Evolutionary conservation across 2,797 vertebrate species (phyloP).

Genomic region (Microhierax caerulescens): DNA sequence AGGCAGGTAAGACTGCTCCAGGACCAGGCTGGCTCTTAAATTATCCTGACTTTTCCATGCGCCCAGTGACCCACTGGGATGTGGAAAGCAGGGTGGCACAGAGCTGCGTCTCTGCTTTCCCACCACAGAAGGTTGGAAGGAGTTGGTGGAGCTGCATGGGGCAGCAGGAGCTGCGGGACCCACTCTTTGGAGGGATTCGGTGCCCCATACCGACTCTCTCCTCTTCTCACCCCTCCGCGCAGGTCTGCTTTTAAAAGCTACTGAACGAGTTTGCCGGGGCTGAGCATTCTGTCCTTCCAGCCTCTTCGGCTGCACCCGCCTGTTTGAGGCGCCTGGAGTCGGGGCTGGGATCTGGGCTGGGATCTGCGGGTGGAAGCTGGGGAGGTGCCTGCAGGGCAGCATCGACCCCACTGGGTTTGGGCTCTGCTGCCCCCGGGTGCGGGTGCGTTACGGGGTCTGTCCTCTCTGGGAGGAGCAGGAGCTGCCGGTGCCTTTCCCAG

Average conservation of each 20-base stretch:
- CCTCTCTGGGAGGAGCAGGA: accelerated
- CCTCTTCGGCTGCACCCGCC: background rate
- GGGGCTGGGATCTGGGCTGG: background rate
- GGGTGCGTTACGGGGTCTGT: background rate
- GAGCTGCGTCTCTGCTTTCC: background rate
- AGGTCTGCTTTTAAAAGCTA: slow-evolving; percentile 35
- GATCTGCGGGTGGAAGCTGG: background rate
- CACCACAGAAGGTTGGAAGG: background rate
- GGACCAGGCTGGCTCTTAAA: background rate
- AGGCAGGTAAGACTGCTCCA: background rate
- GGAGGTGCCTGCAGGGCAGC: background rate
- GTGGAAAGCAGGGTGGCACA: background rate
- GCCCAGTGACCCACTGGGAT: accelerated
- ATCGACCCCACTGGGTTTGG: background rate
- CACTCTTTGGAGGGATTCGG: background rate
- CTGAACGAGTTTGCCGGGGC: slow-evolving; percentile 45
- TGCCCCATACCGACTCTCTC: background rate
- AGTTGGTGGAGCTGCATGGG: accelerated
- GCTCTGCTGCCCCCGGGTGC: background rate
- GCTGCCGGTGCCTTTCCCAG: background rate
- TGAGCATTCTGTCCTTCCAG: slow-evolving; percentile 7
- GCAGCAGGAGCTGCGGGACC: background rate
- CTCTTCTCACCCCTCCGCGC: background rate
- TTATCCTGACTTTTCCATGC: accelerated
- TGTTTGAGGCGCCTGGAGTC: background rate